Base-by-base conservation (phyloP, 2,888 invertebrate genomes). In the Cryptocephalus primarius region DNA sequence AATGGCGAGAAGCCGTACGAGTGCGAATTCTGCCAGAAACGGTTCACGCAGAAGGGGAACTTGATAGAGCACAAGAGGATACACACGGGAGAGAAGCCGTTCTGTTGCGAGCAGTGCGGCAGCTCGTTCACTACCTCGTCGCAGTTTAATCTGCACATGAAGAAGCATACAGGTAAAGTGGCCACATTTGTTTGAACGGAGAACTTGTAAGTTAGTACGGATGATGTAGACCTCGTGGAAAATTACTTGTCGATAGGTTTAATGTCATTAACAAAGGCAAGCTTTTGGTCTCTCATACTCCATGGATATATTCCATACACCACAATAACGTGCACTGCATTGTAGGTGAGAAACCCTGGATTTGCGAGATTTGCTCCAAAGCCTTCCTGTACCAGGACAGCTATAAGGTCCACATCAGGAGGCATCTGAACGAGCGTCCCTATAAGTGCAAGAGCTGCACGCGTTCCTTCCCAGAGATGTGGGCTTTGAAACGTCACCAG, bases 31-130 rank as follows among this genome's bases (percentile, higher is more conserved):
- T 88, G 88, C 66, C 72, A 77, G 46, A 88, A 87, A 65, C 72
- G 76, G 43, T 88, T 88, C 68, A 80, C 82, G 1, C 88, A 88
- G 68, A 83, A 82, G 61, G 85, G 86, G 46, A 88, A 88, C 71
- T 71, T 87, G 47, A 77, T 79, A 38, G 86, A 86, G 58, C 88
- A 88, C 68, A 75, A 77, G 66, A 76, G 88, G 46, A 85, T 83
- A 56, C 88, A 88, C 68, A 86, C 79, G 0, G 72, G 87, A 0
- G 86, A 85, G 65, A 84, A 85, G 59, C 89, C 88, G 0, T 88
- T 79, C 67, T 72, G 72, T 52, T 89, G 88, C 64, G 68, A 74
- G 38, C 69, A 74, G 40, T 86, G 86, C 55, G 76, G 77, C 14
- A 75, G 80, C 13, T 75, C 75, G 48, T 88, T 87, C 68, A 83